Percentiles rank a stretch among this genome's conserved stretches.
phyloP scores from a whole-genome alignment of 2,113 vertebrate genomes.

The Thinocorus orbignyianus region DNA sequence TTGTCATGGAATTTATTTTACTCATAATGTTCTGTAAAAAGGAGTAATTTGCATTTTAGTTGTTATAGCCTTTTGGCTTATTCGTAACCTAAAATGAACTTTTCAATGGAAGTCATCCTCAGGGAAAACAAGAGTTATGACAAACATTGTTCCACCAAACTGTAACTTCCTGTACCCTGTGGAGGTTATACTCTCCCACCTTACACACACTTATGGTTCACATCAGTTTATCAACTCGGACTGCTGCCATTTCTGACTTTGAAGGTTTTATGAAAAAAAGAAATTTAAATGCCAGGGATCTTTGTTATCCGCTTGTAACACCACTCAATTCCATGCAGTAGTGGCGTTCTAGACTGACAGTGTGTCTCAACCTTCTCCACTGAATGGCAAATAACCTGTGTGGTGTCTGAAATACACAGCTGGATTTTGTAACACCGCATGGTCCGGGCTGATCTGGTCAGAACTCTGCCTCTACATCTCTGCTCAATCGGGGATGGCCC shows the following conservation, averaged over 20 bases:
- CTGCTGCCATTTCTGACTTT: not conserved
- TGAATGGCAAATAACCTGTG: not conserved
- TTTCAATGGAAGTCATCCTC: not conserved
- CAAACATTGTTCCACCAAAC: not conserved
- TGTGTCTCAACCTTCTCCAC: not conserved
- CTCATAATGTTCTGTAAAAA: not conserved
- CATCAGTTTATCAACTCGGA: not conserved
- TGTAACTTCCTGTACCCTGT: not conserved
- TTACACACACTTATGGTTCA: not conserved
- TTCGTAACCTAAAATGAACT: not conserved
- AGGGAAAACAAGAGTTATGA: not conserved
- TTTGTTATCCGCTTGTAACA: not conserved
- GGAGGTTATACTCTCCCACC: not conserved
- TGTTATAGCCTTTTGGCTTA: not conserved
- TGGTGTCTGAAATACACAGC: accelerated
- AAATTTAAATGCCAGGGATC: not conserved
- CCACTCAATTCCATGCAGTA: not conserved
- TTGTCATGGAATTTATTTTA: not conserved
- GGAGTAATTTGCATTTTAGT: not conserved
- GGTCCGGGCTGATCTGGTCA: not conserved
- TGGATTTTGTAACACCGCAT: not conserved
- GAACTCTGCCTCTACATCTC: not conserved
- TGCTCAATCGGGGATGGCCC: accelerated
- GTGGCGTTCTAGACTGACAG: not conserved
- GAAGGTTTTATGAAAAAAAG: not conserved